These are phyloP conservation scores for Camelus dromedarius DNA, from an alignment of 2,113 vertebrate species.

Conservation along the genomic window DNA sequence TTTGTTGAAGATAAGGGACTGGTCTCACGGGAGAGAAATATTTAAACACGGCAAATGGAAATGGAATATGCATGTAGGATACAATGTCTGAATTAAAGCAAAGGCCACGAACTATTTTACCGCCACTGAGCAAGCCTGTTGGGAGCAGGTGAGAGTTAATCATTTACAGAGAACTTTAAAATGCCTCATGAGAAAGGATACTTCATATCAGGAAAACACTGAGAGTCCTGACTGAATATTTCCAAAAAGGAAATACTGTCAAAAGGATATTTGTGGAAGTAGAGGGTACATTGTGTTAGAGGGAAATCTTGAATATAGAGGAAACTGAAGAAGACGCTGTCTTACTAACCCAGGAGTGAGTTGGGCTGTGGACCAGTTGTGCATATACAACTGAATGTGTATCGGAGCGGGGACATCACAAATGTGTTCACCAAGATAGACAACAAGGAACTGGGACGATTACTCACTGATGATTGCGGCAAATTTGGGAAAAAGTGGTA, in stretches of 20 bases:
- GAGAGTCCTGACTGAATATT: neutral
- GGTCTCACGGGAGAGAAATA: neutral
- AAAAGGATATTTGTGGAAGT: neutral
- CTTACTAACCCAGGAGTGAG: neutral
- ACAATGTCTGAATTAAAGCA: neutral
- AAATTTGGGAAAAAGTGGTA: neutral
- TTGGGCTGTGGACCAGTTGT: neutral
- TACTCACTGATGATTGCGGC: neutral
- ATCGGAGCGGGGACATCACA: neutral
- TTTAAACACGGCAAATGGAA: neutral
- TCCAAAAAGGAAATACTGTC: neutral
- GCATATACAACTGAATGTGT: fast-evolving
- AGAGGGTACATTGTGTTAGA: neutral
- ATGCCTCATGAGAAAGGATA: neutral
- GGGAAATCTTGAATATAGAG: neutral
- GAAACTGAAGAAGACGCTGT: neutral
- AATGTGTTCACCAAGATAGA: neutral
- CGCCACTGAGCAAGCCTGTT: neutral
- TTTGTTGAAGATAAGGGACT: neutral
- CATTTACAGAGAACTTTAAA: neutral
- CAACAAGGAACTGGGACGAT: neutral
- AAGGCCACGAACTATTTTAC: neutral
- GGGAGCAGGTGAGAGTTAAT: neutral
- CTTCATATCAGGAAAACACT: neutral
- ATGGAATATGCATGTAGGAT: neutral